Evolutionary conservation across 2,113 vertebrate genomes (phyloP), one percentile per base, ranked within the genome.

Genomic region (Megaceryle maxima): DNA sequence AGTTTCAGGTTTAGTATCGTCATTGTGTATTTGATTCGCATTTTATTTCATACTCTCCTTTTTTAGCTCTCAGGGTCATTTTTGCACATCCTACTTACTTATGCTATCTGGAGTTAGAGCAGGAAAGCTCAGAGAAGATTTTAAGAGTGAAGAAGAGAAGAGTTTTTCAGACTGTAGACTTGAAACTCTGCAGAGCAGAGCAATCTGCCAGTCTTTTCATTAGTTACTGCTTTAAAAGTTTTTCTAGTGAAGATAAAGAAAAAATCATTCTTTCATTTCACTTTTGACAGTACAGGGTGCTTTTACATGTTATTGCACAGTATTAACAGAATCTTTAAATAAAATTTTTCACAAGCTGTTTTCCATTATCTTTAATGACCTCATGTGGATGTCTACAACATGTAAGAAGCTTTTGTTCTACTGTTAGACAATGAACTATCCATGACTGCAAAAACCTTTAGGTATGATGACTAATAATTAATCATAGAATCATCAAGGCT

Each of bases 181-280:
- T 85, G 62, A 92, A 91, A 43, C 24, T 88, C 18, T 76, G 29
- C n/a, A 87, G 53, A 93, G n/a, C 13, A 74, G 29, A 83, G 44
- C 33, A 73, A 59, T 91, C 55, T 88, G 19, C 51, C 80, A 62
- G 25, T 91, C 69, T 72, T 35, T 83, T 87, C 48, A 60, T 87
- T 89, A 51, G 12, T 87, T 89, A 59, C 12, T 74, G 25, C 43
- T 95, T 94, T 92, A 76, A 90, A 87, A 78, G 5, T 33, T 93
- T 80, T 93, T 87, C 10, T 37, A 90, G n/a, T 7, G 86, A 80
- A 70, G n/a, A 91, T 87, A 78, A 88, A 93, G n/a, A 91, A 80
- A 86, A 93, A 83, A 16, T 16, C 11, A 55, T 62, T 69, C 5
- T 80, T 92, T 88, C 37, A 70, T 83, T 94, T 81, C 10, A 29